phyloP scores from a whole-genome alignment of 2,888 invertebrate species.

The Ennomos erosarius region DNA sequence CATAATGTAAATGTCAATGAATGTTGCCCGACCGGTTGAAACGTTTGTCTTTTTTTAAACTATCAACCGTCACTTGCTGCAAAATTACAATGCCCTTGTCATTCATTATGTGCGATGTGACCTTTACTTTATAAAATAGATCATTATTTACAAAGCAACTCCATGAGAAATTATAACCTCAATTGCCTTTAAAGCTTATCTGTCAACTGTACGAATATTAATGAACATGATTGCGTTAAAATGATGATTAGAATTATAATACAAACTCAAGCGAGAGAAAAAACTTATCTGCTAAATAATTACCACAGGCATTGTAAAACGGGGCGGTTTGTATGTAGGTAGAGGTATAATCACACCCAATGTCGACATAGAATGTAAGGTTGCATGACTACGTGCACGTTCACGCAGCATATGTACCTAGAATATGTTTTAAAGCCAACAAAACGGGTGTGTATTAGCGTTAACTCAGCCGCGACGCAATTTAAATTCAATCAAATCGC shows the following conservation, averaged over 20 bases:
- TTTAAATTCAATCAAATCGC: conserved; percentile 63
- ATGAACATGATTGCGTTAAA: conserved; percentile 28
- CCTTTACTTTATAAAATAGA: conserved; percentile 42
- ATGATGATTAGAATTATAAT: conserved; percentile 30
- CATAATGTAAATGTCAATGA: conserved; percentile 79
- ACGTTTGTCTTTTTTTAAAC: conserved; percentile 53
- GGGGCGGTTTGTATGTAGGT: conserved; percentile 28
- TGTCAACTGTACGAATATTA: conserved; percentile 28
- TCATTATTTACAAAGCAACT: conserved; percentile 26
- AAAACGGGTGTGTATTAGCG: conserved; percentile 39
- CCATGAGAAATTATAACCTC: conserved; percentile 18
- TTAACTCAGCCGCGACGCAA: conserved; percentile 53
- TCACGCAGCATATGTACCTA: conserved; percentile 41
- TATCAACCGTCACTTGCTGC: conserved; percentile 60
- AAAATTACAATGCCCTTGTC: conserved; percentile 48
- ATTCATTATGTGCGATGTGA: conserved; percentile 41
- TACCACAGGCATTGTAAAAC: conserved; percentile 28
- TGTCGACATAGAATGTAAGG: conserved; percentile 48
- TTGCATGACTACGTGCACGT: conserved; percentile 56
- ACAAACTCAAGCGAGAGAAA: conserved; percentile 22
- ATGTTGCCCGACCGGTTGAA: conserved; percentile 71
- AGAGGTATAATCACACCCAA: conserved; percentile 33
- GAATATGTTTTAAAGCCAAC: conserved; percentile 49
- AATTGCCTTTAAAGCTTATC: conserved; percentile 17
- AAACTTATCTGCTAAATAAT: not conserved